These are phyloP conservation scores for Muscina levida DNA, from an alignment of 2,888 invertebrate species.

Conservation along the genomic window DNA sequence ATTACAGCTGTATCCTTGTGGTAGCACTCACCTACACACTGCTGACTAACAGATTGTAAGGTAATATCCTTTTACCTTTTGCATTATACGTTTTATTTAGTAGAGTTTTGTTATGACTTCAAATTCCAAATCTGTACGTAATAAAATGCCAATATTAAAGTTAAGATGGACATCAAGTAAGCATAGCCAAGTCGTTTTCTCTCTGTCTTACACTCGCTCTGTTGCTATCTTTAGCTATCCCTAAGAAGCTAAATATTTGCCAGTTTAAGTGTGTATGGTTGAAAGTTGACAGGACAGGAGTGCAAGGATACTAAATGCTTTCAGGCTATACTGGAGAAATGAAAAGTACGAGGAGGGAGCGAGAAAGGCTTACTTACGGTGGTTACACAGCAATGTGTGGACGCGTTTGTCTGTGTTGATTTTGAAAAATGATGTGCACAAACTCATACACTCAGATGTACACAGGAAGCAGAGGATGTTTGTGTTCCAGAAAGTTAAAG, in stretches of 20 bases:
- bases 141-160: constrained; percentile 57
- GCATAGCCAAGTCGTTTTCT: background rate
- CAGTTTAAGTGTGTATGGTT: background rate
- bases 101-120: background rate
- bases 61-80: background rate
- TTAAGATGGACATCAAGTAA: constrained; percentile 43
- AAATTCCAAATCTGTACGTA: constrained; percentile 43
- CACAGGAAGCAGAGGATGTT: constrained; percentile 8
- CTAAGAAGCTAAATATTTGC: constrained; percentile 62
- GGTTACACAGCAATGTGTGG: no score
- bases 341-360: background rate
- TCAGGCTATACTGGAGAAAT: no score
- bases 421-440: constrained; percentile 10
- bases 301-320: no score
- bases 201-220: background rate
- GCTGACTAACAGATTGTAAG: background rate
- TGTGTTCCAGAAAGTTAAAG: constrained; percentile 35
- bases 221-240: background rate
- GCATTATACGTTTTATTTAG: background rate
- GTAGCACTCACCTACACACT: background rate
- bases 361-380: background rate
- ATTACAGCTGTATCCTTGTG: constrained; percentile 12
- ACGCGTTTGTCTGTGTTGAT: background rate
- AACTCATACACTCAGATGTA: no score
- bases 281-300: background rate